These are phyloP conservation scores for Triops longicaudatus DNA, from an alignment of 1,140 invertebrate genomes.

Conservation along the genomic window DNA sequence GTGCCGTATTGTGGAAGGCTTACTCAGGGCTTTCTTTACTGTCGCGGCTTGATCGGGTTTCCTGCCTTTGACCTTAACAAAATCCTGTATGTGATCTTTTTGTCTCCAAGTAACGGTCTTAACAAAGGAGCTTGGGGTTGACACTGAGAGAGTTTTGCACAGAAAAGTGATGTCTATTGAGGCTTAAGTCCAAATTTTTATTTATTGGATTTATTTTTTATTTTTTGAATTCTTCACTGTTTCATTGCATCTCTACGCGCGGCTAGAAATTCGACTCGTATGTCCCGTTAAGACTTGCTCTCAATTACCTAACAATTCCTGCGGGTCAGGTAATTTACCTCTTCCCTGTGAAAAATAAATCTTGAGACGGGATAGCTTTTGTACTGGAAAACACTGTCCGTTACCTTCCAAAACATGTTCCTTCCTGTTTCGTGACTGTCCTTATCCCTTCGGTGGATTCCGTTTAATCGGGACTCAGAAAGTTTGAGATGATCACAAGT, in stretches of 20 bases:
- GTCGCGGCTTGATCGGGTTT: not conserved
- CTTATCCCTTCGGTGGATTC: too few relatives aligned
- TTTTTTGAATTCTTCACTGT: slow-evolving; percentile 24
- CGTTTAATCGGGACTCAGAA: too few relatives aligned
- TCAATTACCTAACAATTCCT: slow-evolving; percentile 57
- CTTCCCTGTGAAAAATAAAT: not conserved
- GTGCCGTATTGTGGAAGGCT: not conserved
- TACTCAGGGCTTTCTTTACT: not conserved
- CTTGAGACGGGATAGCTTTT: not conserved
- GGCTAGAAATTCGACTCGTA: slow-evolving; percentile 58
- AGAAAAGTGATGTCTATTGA: not conserved
- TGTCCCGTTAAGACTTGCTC: slow-evolving; percentile 60
- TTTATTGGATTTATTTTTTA: slow-evolving; percentile 30
- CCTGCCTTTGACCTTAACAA: not conserved
- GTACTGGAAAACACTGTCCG: too few relatives aligned
- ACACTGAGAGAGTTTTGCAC: not conserved
- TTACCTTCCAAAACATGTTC: too few relatives aligned
- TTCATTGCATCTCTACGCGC: slow-evolving; percentile 25
- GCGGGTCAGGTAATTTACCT: slow-evolving; percentile 51
- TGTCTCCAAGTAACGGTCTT: not conserved
- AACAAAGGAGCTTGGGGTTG: not conserved
- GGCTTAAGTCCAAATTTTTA: slow-evolving; percentile 20
- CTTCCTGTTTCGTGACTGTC: too few relatives aligned
- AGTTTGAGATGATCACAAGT: too few relatives aligned
- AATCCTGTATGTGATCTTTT: not conserved